Evolutionary conservation across 2,888 invertebrate species (phyloP).

Genomic region (Drosophila heteroneura): DNA sequence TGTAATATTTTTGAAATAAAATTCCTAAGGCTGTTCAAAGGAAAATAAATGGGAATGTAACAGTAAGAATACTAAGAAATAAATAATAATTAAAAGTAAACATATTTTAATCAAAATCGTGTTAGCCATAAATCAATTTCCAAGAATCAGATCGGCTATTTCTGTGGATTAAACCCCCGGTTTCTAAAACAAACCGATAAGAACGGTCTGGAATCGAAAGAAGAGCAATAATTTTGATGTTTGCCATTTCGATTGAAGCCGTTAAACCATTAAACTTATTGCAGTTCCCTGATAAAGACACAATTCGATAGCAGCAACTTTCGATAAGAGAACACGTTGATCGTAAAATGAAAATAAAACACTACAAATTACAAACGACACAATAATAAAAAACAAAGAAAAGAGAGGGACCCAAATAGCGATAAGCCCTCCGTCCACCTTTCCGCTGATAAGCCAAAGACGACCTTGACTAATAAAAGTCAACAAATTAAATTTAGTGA

Average conservation of each 20-base stretch:
- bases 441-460: slow-evolving; percentile 43
- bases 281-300: slow-evolving; percentile 20
- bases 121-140: slow-evolving; percentile 1
- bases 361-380: slow-evolving; percentile 12
- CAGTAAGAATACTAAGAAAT: background rate
- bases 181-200: slow-evolving; percentile 16
- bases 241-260: background rate
- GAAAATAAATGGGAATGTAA: background rate
- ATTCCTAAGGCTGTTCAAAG: too few relatives aligned
- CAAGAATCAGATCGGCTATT: slow-evolving; percentile 2
- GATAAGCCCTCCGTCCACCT: slow-evolving; percentile 9
- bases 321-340: slow-evolving; percentile 15
- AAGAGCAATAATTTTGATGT: slow-evolving; percentile 11
- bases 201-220: slow-evolving; percentile 5
- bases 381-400: background rate
- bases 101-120: background rate
- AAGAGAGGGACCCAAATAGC: background rate
- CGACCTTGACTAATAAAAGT: slow-evolving; percentile 58
- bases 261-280: slow-evolving; percentile 25
- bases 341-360: background rate
- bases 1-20: background rate
- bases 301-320: slow-evolving; percentile 17
- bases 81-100: background rate
- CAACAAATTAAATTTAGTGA: slow-evolving; percentile 37
- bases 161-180: too few relatives aligned